Base-by-base conservation (phyloP, 2,888 invertebrate species). In the Colostygia pectinataria region DNA sequence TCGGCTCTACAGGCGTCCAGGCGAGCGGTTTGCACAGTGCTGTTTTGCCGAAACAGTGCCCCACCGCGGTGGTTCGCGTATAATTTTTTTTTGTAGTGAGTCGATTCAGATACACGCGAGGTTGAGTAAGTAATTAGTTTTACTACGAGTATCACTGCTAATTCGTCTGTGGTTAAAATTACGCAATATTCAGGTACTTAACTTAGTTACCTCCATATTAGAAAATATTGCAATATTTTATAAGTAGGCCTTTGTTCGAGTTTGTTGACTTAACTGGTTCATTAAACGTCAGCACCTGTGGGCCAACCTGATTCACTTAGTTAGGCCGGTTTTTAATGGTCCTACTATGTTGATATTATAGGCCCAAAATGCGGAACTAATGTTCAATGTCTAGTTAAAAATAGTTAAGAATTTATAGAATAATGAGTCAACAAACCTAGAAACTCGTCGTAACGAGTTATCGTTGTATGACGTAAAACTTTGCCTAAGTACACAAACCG, bases 281-380 rank as follows among this genome's bases (percentile, higher is more conserved):
- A 39, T 45, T 32, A 38, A 18, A 24, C 13, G 13, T 18, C 7
- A 29, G 9, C 13, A 15, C 24, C 8, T 28, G 8, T 13, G 12
- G 12, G 5, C 25, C 27, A 29, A 29, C 18, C 13, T 29, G 23
- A 23, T 14, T 36, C 14, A 31, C 10, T 31, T 38, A 33, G 14
- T 20, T 13, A 20, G 20, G 14, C 43, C 13, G 36, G 36, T 44
- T 44, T 14, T 41, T 32, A 28, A 31, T 32, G 29, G 37, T 25
- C 27, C 45, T 38, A 38, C 36, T 45, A 31, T 23, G 42, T 45
- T 40, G 37, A 29, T 53, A 38, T 29, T 53, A 38, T 44, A 34
- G 32, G 37, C 37, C 36, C 28, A 31, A 52, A 54, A 43, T 43
- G 31, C 40, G 48, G 48, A 48, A 38, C 38, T 51, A 41, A 43